These are phyloP conservation scores for Apantesis nais DNA, from an alignment of 2,888 invertebrate genomes.

Conservation along the genomic window DNA sequence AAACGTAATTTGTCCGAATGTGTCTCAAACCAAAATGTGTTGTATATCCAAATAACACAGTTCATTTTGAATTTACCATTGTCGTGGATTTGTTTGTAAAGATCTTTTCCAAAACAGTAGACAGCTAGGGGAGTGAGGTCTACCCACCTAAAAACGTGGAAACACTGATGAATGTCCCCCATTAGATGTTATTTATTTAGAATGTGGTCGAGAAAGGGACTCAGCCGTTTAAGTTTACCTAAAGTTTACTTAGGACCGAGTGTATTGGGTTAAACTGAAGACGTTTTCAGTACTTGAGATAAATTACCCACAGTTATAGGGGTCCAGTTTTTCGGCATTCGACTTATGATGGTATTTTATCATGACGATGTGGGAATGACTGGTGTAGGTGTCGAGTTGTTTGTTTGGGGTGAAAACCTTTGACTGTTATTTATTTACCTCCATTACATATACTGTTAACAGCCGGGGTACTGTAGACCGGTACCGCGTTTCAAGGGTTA, in stretches of 20 bases:
- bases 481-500: constrained; percentile 32
- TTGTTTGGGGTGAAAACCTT: constrained; percentile 53
- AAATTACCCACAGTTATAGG: constrained; percentile 78
- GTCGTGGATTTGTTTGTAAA: constrained; percentile 58
- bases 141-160: constrained; percentile 83
- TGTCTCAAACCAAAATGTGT: constrained; percentile 44
- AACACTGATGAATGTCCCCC: constrained; percentile 86
- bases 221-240: constrained; percentile 79
- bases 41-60: constrained; percentile 42
- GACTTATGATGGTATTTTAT: constrained; percentile 78
- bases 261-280: constrained; percentile 83
- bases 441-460: constrained; percentile 46
- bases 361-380: constrained; percentile 65
- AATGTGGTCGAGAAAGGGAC: constrained; percentile 84
- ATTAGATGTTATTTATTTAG: constrained; percentile 87
- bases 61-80: constrained; percentile 39
- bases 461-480: constrained; percentile 34
- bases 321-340: constrained; percentile 81
- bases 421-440: constrained; percentile 45
- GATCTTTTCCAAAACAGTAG: constrained; percentile 73
- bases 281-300: constrained; percentile 75
- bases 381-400: constrained; percentile 53
- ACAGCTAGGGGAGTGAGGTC: constrained; percentile 77
- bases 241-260: constrained; percentile 84
- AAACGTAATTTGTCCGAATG: constrained; percentile 71